Evolutionary conservation across 2,888 invertebrate genomes (phyloP), one percentile per base, ranked within the genome.

Genomic region (Diarsia brunnea): DNA sequence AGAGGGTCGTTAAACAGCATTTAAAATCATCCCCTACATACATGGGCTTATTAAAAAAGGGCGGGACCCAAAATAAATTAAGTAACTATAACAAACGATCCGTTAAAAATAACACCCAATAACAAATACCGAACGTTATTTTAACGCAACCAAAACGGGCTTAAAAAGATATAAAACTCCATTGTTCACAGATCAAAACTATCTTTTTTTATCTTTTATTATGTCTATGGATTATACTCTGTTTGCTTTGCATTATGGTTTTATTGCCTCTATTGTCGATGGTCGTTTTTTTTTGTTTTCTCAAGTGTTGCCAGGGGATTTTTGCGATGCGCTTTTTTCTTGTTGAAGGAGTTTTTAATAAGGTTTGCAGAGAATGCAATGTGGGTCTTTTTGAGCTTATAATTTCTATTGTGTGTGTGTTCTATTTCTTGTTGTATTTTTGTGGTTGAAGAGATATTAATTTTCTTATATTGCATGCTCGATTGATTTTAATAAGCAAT

Each of bases 171-270:
- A 75, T 75, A 79, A 79, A 83, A 79, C 47, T 79, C 75, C 58
- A 75, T 90, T 90, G 89, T 84, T 60, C 70, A 7, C 74, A 82
- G 90, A 90, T 90, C 85, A 89, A 89, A 90, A 90, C 90, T 90
- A 89, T 87, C 89, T 78, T 87, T 90, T 82, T 78, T 81, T 66
- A 73, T 75, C 53, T 45, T 81, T 73, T 90, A 84, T 90, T 88
- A 83, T 89, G 84, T 87, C 87, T 84, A 61, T 71, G 90, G 90
- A 88, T 90, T 90, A 84, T 8, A 71, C 38, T 73, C 53, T 87
- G 81, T 84, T 84, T 79, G 88, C 81, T 73, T 87, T 86, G 84
- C 87, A 85, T 87, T 87, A 87, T 76, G 75, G 84, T 85, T 84
- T 84, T 82, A 83, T 85, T 78, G 82, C 86, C 75, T 84, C 82